These are phyloP conservation scores for Syrmaticus mikado DNA, from an alignment of 2,113 vertebrate species.

Conservation along the genomic window DNA sequence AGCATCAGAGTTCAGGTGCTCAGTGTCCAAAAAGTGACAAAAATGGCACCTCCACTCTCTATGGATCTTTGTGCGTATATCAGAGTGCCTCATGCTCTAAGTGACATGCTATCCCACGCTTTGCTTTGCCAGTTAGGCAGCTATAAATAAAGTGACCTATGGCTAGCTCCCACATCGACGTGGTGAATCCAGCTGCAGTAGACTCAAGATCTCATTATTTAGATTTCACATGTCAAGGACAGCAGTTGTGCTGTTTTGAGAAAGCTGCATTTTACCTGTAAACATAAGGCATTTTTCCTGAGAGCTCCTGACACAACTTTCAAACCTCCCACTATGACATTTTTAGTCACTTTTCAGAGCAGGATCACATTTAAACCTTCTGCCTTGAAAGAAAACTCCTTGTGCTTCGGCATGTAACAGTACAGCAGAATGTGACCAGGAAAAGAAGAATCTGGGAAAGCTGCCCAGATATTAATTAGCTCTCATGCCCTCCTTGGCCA, in stretches of 20 bases:
- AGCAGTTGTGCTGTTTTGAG: background rate
- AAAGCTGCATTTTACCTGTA: constrained; percentile 34
- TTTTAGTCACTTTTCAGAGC: constrained; percentile 46
- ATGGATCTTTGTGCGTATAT: rapidly evolving
- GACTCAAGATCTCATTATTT: background rate
- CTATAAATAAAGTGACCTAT: background rate
- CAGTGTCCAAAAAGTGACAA: background rate
- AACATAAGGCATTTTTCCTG: constrained; percentile 47
- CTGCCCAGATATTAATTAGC: background rate
- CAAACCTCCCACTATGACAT: background rate
- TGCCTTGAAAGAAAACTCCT: background rate
- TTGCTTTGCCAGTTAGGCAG: background rate
- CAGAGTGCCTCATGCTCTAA: background rate
- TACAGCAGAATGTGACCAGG: background rate
- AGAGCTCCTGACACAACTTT: background rate
- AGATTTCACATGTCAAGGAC: background rate
- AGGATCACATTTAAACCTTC: background rate
- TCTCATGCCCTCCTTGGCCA: background rate
- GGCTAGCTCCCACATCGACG: background rate
- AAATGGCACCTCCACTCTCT: background rate
- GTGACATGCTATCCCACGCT: rapidly evolving
- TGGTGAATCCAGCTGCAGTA: background rate
- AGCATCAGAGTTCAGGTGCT: background rate
- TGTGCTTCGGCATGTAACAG: background rate
- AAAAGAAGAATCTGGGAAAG: background rate